Evolutionary conservation across 2,113 vertebrate genomes (phyloP), one percentile per base, ranked within the genome.

Genomic region (Carassius carassius): DNA sequence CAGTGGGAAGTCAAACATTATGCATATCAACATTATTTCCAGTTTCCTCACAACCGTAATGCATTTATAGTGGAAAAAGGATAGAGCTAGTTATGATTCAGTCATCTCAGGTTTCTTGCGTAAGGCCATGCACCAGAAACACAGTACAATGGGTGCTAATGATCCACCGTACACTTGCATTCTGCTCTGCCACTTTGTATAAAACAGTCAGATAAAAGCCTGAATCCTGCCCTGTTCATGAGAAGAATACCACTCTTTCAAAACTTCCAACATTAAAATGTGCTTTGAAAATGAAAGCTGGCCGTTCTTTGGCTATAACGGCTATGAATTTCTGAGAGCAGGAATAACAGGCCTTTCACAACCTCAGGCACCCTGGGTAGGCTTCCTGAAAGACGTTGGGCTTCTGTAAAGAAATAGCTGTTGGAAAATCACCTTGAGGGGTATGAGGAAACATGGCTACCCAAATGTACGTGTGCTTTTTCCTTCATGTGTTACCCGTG

Each of bases 401-500:
- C 54, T 78, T 60, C 54, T 8, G 76, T 60, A 63, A 21, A 79
- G n/a, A 23, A 79, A 65, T 63, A 79, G 37, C 37, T 62, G n/a
- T 63, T 79, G 78, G 58, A 58, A 65, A 81, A 81, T 81, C 79
- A 32, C 16, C 62, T 67, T 81, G 78, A 49, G 78, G 44, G 23
- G 60, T 69, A 51, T 49, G 25, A 81, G 77, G 58, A 79, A 63
- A 63, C 47, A 16, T 23, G 44, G 62, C 23, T 63, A 63, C 44
- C 78, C 17, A n/a, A 62, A 37, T 54, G 62, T 67, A 44, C 17
- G 51, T 58, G 23, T 23, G 2, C 29, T 3, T 32, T 67, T 32
- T 74, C 44, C 73, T 76, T 44, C 70, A 47, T 60, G 51, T 73
- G 49, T 78, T 83, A 95, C 94, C 91, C 94, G 94, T 89, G 83